Evolutionary conservation across 2,888 invertebrate genomes (phyloP).

Genomic region (Quadroppia sp.): DNA sequence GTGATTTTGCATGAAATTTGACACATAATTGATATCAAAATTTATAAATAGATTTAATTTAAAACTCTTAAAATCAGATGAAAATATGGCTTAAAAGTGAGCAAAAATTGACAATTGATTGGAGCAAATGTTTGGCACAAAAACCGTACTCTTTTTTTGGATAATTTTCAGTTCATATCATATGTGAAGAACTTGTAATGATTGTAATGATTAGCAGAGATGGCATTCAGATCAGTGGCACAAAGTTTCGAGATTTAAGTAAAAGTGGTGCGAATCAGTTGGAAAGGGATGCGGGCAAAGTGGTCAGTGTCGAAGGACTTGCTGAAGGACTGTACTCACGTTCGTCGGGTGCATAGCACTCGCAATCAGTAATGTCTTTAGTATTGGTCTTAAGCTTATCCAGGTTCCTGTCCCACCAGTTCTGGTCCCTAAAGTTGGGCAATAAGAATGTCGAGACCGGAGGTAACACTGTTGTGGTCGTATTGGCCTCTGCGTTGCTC

Average conservation of each 20-base stretch:
- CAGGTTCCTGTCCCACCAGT: constrained; percentile 50
- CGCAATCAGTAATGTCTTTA: constrained; percentile 81
- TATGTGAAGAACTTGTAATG: neutral
- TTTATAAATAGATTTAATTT: neutral
- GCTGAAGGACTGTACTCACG: constrained; percentile 53
- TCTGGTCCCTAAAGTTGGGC: constrained; percentile 41
- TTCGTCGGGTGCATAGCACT: constrained; percentile 80
- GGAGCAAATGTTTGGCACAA: constrained; percentile 33
- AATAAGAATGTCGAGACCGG: constrained; percentile 44
- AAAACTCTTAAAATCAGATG: neutral
- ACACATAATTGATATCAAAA: neutral
- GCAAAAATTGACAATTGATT: constrained; percentile 36
- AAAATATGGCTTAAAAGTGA: constrained; percentile 34
- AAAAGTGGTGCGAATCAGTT: constrained; percentile 28
- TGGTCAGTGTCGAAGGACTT: constrained; percentile 35
- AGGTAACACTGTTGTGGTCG: constrained; percentile 38
- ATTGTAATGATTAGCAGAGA: neutral
- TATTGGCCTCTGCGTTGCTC: constrained; percentile 3
- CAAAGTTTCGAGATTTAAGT: constrained; percentile 14
- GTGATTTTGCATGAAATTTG: neutral
- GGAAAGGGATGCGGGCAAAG: constrained; percentile 34
- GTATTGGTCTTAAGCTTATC: constrained; percentile 63
- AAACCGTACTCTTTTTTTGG: neutral
- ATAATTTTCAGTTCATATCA: neutral
- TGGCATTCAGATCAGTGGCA: constrained; percentile 27